phyloP scores from a whole-genome alignment of 2,797 vertebrate species.

The Nannoperca australis region DNA sequence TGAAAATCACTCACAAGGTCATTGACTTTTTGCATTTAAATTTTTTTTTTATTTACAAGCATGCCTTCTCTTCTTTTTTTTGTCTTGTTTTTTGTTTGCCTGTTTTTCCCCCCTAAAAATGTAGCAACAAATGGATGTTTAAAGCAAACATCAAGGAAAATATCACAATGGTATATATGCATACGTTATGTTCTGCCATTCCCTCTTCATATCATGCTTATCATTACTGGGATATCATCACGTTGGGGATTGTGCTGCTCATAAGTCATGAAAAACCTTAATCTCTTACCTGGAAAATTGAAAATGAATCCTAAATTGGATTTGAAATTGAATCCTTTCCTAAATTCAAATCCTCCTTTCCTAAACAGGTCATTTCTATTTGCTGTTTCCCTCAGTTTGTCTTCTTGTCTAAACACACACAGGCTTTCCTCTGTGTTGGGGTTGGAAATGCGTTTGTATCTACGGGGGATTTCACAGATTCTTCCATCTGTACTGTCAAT shows the following conservation, averaged over 20 bases:
- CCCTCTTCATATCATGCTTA: constrained; percentile 33
- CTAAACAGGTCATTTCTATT: constrained; percentile 6
- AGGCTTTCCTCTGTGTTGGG: constrained; percentile 18
- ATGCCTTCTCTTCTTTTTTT: constrained; percentile 54
- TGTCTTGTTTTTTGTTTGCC: constrained; percentile 33
- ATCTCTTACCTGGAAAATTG: constrained; percentile 27
- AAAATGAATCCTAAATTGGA: constrained; percentile 24
- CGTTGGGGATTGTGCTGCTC: constrained; percentile 26
- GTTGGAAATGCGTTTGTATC: constrained; percentile 61
- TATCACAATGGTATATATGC: constrained; percentile 70
- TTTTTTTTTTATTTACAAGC: constrained; percentile 52
- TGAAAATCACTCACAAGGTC: constrained; percentile 20
- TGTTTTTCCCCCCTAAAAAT: constrained; percentile 19
- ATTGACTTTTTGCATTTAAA: constrained; percentile 12
- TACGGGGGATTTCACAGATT: constrained; percentile 82
- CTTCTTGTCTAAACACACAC: constrained; percentile 13
- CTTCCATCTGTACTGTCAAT: constrained; percentile 84
- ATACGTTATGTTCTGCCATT: constrained; percentile 43
- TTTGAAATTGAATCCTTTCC: constrained; percentile 3
- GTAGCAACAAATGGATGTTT: constrained; percentile 74
- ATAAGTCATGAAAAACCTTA: constrained; percentile 68
- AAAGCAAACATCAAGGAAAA: constrained; percentile 67
- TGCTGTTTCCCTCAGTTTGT: constrained; percentile 26
- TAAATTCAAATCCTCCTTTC: no score
- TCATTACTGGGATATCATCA: constrained; percentile 27